Base-by-base conservation (phyloP, 2,113 vertebrate genomes). In the Silurus meridionalis region DNA sequence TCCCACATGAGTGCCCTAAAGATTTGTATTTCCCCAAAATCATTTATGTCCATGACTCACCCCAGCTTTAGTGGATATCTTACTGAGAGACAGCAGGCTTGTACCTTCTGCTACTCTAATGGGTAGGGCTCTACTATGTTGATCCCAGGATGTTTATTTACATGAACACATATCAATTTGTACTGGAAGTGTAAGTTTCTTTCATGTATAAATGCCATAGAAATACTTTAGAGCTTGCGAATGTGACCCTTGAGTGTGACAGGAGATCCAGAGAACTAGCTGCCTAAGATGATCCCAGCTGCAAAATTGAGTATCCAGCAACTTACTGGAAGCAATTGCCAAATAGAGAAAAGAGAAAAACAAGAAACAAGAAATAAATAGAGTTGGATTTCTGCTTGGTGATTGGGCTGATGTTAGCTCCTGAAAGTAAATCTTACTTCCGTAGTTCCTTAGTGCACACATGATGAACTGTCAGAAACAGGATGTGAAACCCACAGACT, bases 41-140 rank as follows among this genome's bases (percentile, higher is more conserved):
- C 17, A 17, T 75, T 75, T 53, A 55, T 78, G 13, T 78, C 74
- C n/a, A 78, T 78, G 74, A 55, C 52, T 78, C 74, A 78, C 50
- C 7, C 46, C 48, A 50, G 19, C 6, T 74, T 74, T 52, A 74
- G 8, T 74, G 71, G 8, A 52, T 74, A 74, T 50, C 46, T 53
- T 3, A 55, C 50, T 55, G 74, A 23, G 50, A 77, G 14, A 53
- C 74, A 77, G 48, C 28, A 69, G 67, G 15, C 67, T 17, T 69
- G 5, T 69, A 4, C 19, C 17, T 50, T 50, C 19, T 50, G 46
- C 19, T 21, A 9, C 23, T 75, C 21, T 75, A 6, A 53, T 52
- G 6, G 3, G 5, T n/a, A 75, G 55, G 13, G 23, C 50, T 55
- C 21, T 78, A 6, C 10, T 52, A 13, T 75, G 71, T 2, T 77